Percentiles rank a stretch among this genome's conserved stretches.
phyloP scores from a whole-genome alignment of 1,140 invertebrate genomes.

The Listronotus bonariensis region DNA sequence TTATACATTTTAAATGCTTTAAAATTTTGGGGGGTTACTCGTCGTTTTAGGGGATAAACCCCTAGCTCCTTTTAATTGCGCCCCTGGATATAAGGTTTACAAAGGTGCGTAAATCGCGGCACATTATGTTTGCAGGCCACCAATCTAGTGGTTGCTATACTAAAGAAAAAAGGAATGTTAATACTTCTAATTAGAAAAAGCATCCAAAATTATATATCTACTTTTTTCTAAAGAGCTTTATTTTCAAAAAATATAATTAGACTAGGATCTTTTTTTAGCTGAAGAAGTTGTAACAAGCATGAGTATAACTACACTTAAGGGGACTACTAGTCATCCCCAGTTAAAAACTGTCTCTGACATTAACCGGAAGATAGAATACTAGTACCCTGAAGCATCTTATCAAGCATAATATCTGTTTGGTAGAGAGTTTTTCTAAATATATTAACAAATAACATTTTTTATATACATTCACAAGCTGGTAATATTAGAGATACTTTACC shows the following conservation, averaged over 20 bases:
- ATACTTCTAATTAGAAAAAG: not conserved
- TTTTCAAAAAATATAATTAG: no score
- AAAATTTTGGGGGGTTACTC: no score
- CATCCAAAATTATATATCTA: no score
- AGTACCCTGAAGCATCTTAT: conserved; percentile 3
- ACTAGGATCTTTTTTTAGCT: not conserved
- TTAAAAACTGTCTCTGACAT: no score
- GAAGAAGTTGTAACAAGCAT: conserved; percentile 9
- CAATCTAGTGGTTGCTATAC: not conserved
- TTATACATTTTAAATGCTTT: no score
- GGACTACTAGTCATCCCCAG: no score
- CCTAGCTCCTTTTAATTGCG: no score
- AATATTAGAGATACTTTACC: not conserved
- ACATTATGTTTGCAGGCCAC: no score
- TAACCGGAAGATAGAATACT: not conserved
- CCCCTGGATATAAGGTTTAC: no score
- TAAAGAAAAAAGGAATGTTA: conserved; percentile 8
- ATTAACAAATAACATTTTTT: conserved; percentile 41
- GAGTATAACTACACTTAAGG: not conserved
- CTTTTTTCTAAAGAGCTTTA: no score
- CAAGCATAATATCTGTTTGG: conserved; percentile 39
- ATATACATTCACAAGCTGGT: conserved; percentile 42
- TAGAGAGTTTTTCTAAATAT: conserved; percentile 25
- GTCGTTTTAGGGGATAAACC: no score
- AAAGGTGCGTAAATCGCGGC: no score